A percentile compares a stretch with the other conserved stretches of the same genome.
Conservation (phyloP, 2,797 vertebrate genomes). For the Pangasius sanitwongsei region DNA sequence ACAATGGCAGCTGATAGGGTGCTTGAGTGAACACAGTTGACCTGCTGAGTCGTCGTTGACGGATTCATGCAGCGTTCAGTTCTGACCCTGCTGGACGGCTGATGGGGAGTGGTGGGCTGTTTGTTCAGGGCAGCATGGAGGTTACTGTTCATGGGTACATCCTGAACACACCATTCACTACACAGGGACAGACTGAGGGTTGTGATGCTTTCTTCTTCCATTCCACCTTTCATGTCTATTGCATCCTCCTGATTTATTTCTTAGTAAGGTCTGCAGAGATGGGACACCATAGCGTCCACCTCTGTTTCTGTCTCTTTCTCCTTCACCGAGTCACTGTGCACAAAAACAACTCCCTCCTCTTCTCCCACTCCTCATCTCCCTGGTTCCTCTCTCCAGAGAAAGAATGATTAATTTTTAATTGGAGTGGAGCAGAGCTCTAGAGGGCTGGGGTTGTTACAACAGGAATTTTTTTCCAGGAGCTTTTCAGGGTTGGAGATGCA, state of each 20-base stretch:
- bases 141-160: slow-evolving; percentile 45
- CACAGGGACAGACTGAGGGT: not conserved
- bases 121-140: slow-evolving; percentile 48
- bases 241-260: slow-evolving; percentile 34
- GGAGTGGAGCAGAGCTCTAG: slow-evolving; percentile 69
- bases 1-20: slow-evolving; percentile 47
- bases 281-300: slow-evolving; percentile 11
- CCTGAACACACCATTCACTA: slow-evolving; percentile 42
- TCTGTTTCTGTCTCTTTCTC: slow-evolving; percentile 8
- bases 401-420: slow-evolving; percentile 80
- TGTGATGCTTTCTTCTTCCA: not conserved
- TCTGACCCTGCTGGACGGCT: slow-evolving; percentile 36
- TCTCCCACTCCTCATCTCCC: slow-evolving; percentile 20
- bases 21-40: slow-evolving; percentile 46
- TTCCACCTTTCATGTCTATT: slow-evolving; percentile 28
- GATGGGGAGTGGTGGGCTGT: slow-evolving; percentile 31
- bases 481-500: slow-evolving; percentile 41
- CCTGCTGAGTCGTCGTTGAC: slow-evolving; percentile 43
- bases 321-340: slow-evolving; percentile 15
- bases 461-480: slow-evolving; percentile 51
- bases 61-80: slow-evolving; percentile 38
- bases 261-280: slow-evolving; percentile 30
- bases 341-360: slow-evolving; percentile 46
- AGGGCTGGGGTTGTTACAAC: slow-evolving; percentile 78
- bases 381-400: slow-evolving; percentile 53